A percentile compares a stretch with the other conserved stretches of the same genome.
Evolutionary conservation across 2,888 invertebrate species (phyloP).

Genomic region (Danaus chrysippus): DNA sequence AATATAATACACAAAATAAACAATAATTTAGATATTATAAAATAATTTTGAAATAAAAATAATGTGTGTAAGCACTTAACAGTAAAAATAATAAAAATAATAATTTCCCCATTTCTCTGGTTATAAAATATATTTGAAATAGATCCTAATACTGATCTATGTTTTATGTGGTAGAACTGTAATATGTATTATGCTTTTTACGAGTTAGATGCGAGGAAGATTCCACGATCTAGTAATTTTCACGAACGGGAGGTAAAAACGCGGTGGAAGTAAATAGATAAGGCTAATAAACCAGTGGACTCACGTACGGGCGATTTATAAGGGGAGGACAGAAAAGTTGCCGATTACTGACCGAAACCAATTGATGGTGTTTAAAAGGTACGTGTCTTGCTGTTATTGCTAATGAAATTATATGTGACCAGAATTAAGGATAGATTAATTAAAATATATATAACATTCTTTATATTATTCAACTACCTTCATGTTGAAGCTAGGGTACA

Average conservation of each 20-base stretch:
- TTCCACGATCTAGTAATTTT: background rate
- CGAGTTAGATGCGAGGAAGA: background rate
- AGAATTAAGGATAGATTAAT: background rate
- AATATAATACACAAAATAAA: too few relatives aligned
- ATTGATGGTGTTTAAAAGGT: conserved; percentile 55
- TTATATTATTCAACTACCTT: too few relatives aligned
- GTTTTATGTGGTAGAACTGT: too few relatives aligned
- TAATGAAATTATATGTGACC: background rate
- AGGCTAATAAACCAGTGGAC: conserved; percentile 48
- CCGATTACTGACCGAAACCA: conserved; percentile 55
- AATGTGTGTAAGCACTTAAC: too few relatives aligned
- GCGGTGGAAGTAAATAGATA: conserved; percentile 36
- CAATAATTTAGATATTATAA: too few relatives aligned
- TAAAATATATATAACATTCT: background rate
- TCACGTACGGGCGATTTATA: conserved; percentile 57
- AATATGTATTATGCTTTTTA: background rate
- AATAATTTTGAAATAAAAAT: too few relatives aligned
- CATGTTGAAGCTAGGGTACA: too few relatives aligned
- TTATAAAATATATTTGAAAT: too few relatives aligned
- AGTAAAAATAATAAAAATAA: too few relatives aligned
- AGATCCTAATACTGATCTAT: too few relatives aligned
- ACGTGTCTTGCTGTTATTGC: conserved; percentile 36
- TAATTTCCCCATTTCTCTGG: too few relatives aligned
- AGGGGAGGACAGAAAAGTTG: conserved; percentile 50
- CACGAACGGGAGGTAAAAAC: conserved; percentile 8